These are phyloP conservation scores for Okapia johnstoni DNA, from an alignment of 2,113 vertebrate species.

Conservation along the genomic window DNA sequence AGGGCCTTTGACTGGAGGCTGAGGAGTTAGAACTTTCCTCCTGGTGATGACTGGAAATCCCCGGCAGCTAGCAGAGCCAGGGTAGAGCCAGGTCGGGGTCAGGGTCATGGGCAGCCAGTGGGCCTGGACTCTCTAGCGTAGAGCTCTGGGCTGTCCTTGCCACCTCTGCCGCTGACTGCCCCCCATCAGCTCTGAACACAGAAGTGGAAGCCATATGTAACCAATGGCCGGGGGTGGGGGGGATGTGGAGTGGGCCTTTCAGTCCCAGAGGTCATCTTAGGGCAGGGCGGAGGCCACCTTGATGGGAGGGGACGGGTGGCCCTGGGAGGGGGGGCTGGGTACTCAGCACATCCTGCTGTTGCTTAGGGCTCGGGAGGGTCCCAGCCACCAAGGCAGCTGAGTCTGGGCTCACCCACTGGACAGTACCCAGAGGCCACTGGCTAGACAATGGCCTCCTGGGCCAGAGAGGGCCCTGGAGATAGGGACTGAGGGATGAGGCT, in stretches of 20 bases:
- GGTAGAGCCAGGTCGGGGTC: too few species aligned
- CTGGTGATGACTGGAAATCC: not conserved
- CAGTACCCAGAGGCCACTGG: not conserved
- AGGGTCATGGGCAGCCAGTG: not conserved
- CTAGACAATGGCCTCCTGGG: constrained; percentile 15
- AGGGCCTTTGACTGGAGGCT: not conserved
- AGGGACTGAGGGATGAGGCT: not conserved
- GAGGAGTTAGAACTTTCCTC: not conserved
- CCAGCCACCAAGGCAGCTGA: not conserved
- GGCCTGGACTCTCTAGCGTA: not conserved
- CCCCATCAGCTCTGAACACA: not conserved
- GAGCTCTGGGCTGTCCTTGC: not conserved
- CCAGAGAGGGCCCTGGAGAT: not conserved
- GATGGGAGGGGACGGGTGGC: not conserved
- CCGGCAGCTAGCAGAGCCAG: not conserved
- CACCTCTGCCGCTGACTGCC: not conserved
- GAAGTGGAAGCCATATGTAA: not conserved
- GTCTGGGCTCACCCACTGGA: not conserved
- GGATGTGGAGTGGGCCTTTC: not conserved
- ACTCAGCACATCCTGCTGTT: not conserved
- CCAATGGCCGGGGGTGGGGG: not conserved
- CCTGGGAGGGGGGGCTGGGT: not conserved
- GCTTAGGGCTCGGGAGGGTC: not conserved
- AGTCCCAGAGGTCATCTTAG: not conserved
- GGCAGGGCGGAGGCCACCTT: not conserved